Evolutionary conservation across 2,888 invertebrate genomes (phyloP).

Genomic region (Zonitis immaculata): DNA sequence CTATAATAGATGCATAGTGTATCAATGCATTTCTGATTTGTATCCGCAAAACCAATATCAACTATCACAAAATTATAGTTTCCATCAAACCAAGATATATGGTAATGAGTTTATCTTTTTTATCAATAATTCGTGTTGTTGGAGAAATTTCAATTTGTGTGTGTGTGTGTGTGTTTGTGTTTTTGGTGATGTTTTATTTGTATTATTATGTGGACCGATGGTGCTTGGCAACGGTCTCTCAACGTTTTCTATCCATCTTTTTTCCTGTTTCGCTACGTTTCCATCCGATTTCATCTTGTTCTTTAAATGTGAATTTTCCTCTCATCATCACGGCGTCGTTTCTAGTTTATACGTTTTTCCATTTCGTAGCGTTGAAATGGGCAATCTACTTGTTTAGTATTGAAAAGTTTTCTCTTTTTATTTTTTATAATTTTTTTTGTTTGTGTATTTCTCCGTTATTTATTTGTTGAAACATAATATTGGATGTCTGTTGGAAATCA

Average conservation of each 20-base stretch:
- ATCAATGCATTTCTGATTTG: conserved; percentile 41
- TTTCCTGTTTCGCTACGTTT: conserved; percentile 21
- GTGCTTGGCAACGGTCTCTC: conserved; percentile 25
- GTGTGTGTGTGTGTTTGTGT: too few relatives aligned
- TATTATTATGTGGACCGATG: conserved; percentile 6
- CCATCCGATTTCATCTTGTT: conserved; percentile 32
- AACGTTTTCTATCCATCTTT: conserved; percentile 20
- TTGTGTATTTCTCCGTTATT: too few relatives aligned
- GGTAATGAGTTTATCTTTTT: too few relatives aligned
- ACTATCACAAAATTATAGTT: not conserved
- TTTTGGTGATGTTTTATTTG: conserved; percentile 30
- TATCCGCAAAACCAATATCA: too few relatives aligned
- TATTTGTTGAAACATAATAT: too few relatives aligned
- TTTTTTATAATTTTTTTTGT: too few relatives aligned
- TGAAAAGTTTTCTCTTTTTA: conserved; percentile 14
- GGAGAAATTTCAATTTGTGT: conserved; percentile 34
- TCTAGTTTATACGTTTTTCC: conserved; percentile 27
- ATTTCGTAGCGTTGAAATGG: conserved; percentile 27
- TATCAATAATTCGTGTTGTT: too few relatives aligned
- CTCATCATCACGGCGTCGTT: conserved; percentile 21
- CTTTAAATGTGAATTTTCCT: conserved; percentile 28
- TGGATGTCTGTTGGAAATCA: too few relatives aligned
- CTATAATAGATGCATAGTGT: conserved; percentile 28
- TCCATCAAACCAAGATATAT: too few relatives aligned
- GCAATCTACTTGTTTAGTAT: conserved; percentile 29